phyloP scores from a whole-genome alignment of 2,888 invertebrate genomes.

The Tipula confusa region DNA sequence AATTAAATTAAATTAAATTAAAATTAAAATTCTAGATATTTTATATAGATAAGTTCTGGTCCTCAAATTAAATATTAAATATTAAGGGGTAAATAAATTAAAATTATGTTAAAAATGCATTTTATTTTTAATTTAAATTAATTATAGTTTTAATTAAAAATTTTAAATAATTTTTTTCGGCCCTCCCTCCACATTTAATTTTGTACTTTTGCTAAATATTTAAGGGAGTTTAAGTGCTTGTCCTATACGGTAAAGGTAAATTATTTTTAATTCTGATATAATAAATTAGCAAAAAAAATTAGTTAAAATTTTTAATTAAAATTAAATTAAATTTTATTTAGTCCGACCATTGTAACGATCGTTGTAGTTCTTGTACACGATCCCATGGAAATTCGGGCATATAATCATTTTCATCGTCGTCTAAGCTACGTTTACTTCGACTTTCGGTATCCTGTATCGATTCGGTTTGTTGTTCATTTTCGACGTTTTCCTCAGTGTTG shows the following conservation, averaged over 20 bases:
- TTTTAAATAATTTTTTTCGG: neutral
- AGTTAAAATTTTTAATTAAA: slow-evolving; percentile 13
- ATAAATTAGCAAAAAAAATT: slow-evolving; percentile 15
- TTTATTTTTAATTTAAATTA: neutral
- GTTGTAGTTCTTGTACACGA: slow-evolving; percentile 66
- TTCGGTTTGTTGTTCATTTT: slow-evolving; percentile 47
- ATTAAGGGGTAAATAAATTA: neutral
- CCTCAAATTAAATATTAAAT: neutral
- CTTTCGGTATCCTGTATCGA: slow-evolving; percentile 33
- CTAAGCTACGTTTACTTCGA: neutral
- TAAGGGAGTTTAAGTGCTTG: too few species aligned
- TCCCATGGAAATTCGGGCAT: slow-evolving; percentile 74
- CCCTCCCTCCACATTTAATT: neutral
- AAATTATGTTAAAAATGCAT: neutral
- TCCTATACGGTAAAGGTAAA: neutral
- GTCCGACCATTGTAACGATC: slow-evolving; percentile 67
- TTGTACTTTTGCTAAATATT: neutral
- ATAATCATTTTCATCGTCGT: slow-evolving; percentile 42
- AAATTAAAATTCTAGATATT: neutral
- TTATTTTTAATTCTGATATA: neutral
- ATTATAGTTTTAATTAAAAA: slow-evolving; percentile 16
- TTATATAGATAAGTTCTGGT: neutral
- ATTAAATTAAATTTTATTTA: slow-evolving; percentile 38
- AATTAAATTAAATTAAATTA: neutral
- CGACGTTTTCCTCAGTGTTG: slow-evolving; percentile 43